Base-by-base conservation (phyloP, 2,888 invertebrate genomes). In the Drosophila planitibia region DNA sequence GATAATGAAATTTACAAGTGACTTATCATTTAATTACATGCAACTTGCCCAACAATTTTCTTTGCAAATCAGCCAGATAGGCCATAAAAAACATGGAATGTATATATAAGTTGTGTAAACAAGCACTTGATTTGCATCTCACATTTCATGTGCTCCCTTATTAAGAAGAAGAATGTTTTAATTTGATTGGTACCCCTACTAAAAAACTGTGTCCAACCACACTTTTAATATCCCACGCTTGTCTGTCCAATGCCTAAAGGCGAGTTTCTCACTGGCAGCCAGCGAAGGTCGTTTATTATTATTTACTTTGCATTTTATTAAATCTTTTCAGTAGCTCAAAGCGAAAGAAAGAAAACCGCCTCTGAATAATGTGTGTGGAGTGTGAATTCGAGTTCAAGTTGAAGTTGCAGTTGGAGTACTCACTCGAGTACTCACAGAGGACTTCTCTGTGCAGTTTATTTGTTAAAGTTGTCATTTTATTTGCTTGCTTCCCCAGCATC, bases 221-320 rank as follows among this genome's bases (percentile, higher is more conserved):
- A 77, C 69, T 74, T 76, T 85, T 68, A 70, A 80, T 76, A 80
- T 88, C 80, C 88, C 85, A 84, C 85, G 78, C 74, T 55, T 22
- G 54, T 25, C 76, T 86, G 79, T 69, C 77, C 77, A 76, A 64
- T 47, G 72, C 57, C 68, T 59, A 52, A 62, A 51, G 66, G 76
- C 70, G 58, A 68, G 47, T 55, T 59, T 57, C 72, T 80, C 62
- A 58, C 57, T 52, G 70, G 71, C 74, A 74, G 25, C 39, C 61
- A 62, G 73, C 68, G 80, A 88, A 91, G 87, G 87, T 88, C 88
- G 82, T 76, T 91, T 87, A 74, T 84, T 85, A 89, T 87, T 87
- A 85, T 89, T 84, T 85, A 76, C 79, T 84, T 89, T 62, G 81
- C 79, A 79, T 81, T 76, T 90, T 85, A 90, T 86, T 90, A 86